phyloP scores from a whole-genome alignment of 2,797 vertebrate species.

The Crenichthys baileyi region DNA sequence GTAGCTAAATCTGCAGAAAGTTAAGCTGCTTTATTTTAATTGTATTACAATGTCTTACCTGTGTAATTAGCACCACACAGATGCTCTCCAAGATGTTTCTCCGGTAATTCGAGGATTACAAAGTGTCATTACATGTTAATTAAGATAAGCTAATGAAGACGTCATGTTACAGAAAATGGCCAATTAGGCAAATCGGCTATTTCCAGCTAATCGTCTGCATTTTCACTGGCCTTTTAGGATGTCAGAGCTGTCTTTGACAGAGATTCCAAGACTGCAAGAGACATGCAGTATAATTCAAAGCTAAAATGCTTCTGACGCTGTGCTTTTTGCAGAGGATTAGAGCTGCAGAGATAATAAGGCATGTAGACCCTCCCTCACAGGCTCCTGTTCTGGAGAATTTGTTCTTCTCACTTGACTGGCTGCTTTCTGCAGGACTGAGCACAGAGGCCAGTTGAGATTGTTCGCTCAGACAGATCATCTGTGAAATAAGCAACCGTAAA shows the following conservation, averaged over 20 bases:
- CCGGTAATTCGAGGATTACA: conserved; percentile 67
- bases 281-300: conserved; percentile 15
- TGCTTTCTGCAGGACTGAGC: conserved; percentile 34
- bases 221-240: conserved; percentile 32
- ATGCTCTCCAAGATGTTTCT: conserved; percentile 63
- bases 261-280: conserved; percentile 13
- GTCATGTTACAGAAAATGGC: conserved; percentile 50
- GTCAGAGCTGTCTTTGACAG: conserved; percentile 32
- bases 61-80: conserved; percentile 54
- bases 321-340: conserved; percentile 12
- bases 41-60: conserved; percentile 57
- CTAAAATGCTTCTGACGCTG: conserved; percentile 11
- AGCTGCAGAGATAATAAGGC: conserved; percentile 21
- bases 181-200: conserved; percentile 48
- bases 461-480: conserved; percentile 64
- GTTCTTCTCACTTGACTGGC: conserved; percentile 25
- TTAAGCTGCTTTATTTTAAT: conserved; percentile 54
- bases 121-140: conserved; percentile 69
- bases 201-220: conserved; percentile 51
- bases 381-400: conserved; percentile 31
- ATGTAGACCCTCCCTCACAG: conserved; percentile 6
- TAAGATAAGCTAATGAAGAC: conserved; percentile 72
- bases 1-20: conserved; percentile 20
- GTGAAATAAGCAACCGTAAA: conserved; percentile 69
- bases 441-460: conserved; percentile 28